Evolutionary conservation across 1,140 invertebrate genomes (phyloP), one percentile per base, ranked within the genome.

Genomic region (Zaprionus kolodkinae): DNA sequence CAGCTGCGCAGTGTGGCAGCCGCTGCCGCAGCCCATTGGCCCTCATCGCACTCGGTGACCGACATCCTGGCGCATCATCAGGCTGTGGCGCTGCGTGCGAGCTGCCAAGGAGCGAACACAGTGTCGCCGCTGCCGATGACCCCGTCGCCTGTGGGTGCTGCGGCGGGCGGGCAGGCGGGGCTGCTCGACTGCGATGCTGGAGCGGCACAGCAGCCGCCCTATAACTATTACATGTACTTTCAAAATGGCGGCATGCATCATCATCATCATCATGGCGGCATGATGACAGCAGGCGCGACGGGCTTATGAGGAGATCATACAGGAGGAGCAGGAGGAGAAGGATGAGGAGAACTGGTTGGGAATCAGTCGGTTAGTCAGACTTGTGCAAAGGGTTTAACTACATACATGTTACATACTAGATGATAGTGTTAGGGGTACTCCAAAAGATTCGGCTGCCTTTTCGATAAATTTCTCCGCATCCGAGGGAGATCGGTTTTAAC

Each of bases 181-280:
- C 65, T 85, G 62, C 81, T 84, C 15, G 87, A 91, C 56, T 79
- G 80, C 61, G 64, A 84, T 74, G 77, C 85, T 43, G 92, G 92
- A 0, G 93, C 93, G 7, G 93, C 79, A 3, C 87, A 93, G 33
- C 94, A 94, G 38, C 94, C 95, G 87, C 95, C 95, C 66, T 96
- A 96, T 84, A 95, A 96, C 86, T 96, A 96, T 83, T 96, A 96
- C 79, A 95, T 95, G 91, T 95, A 95, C 77, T 93, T 95, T 63
- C 94, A 95, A 89, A 94, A 92, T 78, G 83, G 84, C 17, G 88
- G 91, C 33, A 92, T 92, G 90, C 90, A 90, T 71, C 85, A 92
- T 59, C 92, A 92, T 66, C 84, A 91, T 33, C 88, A 91, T 62
- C 84, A 91, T 33, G 91, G 91, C 36, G 91, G 91, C 21, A 92